phyloP scores from a whole-genome alignment of 2,797 vertebrate species.

The Sebastiscus tertius region DNA sequence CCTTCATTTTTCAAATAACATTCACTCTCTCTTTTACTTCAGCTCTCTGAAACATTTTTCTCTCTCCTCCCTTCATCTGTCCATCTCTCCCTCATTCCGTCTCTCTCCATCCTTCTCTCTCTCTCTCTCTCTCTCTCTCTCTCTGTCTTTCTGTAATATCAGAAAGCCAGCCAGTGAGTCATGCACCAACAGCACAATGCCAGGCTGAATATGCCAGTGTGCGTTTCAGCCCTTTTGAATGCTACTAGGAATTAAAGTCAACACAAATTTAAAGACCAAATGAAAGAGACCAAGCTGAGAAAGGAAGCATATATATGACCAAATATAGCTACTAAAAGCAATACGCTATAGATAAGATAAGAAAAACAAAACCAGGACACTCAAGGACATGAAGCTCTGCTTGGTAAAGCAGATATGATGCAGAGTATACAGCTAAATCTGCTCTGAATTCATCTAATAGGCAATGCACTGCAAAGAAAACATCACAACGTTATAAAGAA shows the following conservation, averaged over 20 bases:
- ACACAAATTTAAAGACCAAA: not conserved
- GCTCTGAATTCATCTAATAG: not conserved
- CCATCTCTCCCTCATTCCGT: slow-evolving; percentile 8
- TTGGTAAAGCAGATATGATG: not conserved
- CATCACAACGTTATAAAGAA: not conserved
- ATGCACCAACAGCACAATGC: slow-evolving; percentile 57
- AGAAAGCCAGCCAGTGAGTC: slow-evolving; percentile 58
- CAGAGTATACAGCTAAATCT: not conserved
- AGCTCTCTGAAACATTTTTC: slow-evolving; percentile 36
- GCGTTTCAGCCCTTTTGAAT: slow-evolving; percentile 8
- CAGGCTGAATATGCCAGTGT: slow-evolving; percentile 42
- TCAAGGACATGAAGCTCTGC: not conserved
- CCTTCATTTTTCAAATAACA: slow-evolving; percentile 61
- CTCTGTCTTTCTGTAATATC: slow-evolving; percentile 28
- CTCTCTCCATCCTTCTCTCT: not conserved
- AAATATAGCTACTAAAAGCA: not conserved
- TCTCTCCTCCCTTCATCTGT: slow-evolving; percentile 36
- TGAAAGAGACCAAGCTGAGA: not conserved
- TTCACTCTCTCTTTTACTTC: slow-evolving; percentile 52
- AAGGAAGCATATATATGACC: not conserved
- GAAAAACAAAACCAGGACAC: not conserved
- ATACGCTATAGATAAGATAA: not conserved
- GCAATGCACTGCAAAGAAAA: not conserved
- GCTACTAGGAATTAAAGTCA: not conserved
- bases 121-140: not conserved